These are phyloP conservation scores for Muschampia plurimacula DNA, from an alignment of 2,888 invertebrate genomes.

Conservation along the genomic window DNA sequence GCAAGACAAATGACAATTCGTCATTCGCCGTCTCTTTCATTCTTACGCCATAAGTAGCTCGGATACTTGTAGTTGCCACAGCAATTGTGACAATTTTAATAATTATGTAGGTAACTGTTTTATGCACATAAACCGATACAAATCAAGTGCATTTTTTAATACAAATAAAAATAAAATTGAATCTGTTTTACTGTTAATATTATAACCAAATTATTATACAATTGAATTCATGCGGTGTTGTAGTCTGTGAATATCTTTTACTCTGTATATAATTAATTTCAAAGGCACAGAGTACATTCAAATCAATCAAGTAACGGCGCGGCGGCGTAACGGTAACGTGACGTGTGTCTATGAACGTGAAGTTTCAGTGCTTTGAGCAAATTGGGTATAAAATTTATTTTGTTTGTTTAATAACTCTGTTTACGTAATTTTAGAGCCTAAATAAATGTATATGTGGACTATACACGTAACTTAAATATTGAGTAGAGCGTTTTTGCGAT, in stretches of 20 bases:
- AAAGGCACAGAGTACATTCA: not conserved
- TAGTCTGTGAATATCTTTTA: too few relatives aligned
- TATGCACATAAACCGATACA: too few relatives aligned
- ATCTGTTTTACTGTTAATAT: too few relatives aligned
- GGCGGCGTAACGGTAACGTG: too few relatives aligned
- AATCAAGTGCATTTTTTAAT: too few relatives aligned
- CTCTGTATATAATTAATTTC: too few relatives aligned
- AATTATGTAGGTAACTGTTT: not conserved
- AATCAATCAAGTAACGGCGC: not conserved
- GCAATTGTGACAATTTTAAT: not conserved
- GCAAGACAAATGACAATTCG: slow-evolving; percentile 16
- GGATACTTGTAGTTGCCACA: slow-evolving; percentile 16
- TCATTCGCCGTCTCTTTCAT: slow-evolving; percentile 12
- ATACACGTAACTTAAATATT: slow-evolving; percentile 29
- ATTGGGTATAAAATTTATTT: slow-evolving; percentile 39
- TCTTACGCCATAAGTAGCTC: slow-evolving; percentile 14
- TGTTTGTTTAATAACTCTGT: slow-evolving; percentile 27
- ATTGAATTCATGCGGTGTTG: too few relatives aligned
- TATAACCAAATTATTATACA: too few relatives aligned
- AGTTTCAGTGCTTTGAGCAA: slow-evolving; percentile 31
- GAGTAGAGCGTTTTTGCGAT: slow-evolving; percentile 21
- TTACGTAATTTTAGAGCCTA: slow-evolving; percentile 15
- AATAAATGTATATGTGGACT: slow-evolving; percentile 35
- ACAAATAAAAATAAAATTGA: too few relatives aligned
- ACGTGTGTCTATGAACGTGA: slow-evolving; percentile 20